phyloP scores from a whole-genome alignment of 2,888 invertebrate genomes.

The Acanthosepion lycidas region DNA sequence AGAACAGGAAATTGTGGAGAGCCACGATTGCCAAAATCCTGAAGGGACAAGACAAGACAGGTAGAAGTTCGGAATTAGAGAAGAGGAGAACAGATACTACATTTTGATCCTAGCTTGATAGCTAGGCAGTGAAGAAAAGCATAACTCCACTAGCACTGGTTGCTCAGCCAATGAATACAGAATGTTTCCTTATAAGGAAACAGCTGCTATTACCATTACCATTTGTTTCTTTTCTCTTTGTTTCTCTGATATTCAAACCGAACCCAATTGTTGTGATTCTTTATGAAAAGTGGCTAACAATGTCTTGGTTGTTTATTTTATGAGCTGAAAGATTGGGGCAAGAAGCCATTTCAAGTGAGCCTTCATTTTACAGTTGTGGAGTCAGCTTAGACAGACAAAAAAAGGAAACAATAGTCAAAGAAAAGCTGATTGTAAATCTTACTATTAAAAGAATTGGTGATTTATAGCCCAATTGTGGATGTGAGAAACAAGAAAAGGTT shows the following conservation, averaged over 20 bases:
- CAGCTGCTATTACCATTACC: no score
- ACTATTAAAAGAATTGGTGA: neutral
- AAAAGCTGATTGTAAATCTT: neutral
- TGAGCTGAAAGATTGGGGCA: neutral
- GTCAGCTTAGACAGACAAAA: neutral
- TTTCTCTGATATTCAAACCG: neutral
- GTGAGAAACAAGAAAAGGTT: neutral
- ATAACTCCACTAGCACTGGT: no score
- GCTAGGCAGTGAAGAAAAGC: no score
- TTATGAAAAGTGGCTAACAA: neutral
- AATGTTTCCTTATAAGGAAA: no score
- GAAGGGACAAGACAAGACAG: no score
- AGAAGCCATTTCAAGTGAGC: neutral
- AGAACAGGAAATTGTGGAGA: no score
- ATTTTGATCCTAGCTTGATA: no score
- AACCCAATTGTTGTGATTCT: neutral
- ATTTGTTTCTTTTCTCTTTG: neutral
- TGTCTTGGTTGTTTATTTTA: neutral
- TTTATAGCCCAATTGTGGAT: neutral
- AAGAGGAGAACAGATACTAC: no score
- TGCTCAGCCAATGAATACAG: no score
- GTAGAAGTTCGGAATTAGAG: no score
- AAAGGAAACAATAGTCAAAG: neutral
- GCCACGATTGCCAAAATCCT: no score
- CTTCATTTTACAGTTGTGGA: slow-evolving; percentile 6